Evolutionary conservation across 1,140 invertebrate species (phyloP), one percentile per base, ranked within the genome.

Genomic region (Achroia grisella): DNA sequence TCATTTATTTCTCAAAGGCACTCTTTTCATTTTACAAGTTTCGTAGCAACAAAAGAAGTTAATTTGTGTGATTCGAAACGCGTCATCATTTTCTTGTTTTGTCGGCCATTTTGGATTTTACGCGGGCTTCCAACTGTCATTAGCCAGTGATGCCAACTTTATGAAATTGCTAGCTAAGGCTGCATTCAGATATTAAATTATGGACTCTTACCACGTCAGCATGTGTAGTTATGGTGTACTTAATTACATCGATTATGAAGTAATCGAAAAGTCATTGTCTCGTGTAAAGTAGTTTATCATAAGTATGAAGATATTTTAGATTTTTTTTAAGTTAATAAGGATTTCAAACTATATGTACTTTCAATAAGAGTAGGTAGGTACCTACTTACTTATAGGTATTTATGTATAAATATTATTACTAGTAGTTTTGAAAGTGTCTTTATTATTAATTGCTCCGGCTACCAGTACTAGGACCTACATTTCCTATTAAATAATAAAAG

Each of bases 181-280:
- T 57, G 63, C 59, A 53, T 62, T 62, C 55, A 71, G 65, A 62
- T 71, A 76, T 72, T 73, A 73, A 69, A 78, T 78, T 73, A 71
- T 64, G 41, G 68, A 63, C 44, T 61, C 52, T 56, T 58, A 43
- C 29, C 13, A 44, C 36, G 43, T 44, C 29, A 41, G 34, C 17
- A 31, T 55, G 40, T 46, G 33, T 52, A 37, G 23, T 41, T 48
- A 45, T 37, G 27, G 36, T 34, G 49, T 46, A 14, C 40, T 48
- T 51, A 59, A 54, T 54, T 34, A 44, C 48, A 40, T 47, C 48
- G 48, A 17, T 59, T 54, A 54, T 54, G 48, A 54, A 54, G 52
- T 49, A 54, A 54, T 42, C 50, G 46, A 30, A 30, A 28, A 28
- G 11, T 10, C 13, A 10, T 34, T 15, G 12, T 30, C 29, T 35